These are phyloP conservation scores for Megalops cyprinoides DNA, from an alignment of 2,797 vertebrate species.

Conservation along the genomic window DNA sequence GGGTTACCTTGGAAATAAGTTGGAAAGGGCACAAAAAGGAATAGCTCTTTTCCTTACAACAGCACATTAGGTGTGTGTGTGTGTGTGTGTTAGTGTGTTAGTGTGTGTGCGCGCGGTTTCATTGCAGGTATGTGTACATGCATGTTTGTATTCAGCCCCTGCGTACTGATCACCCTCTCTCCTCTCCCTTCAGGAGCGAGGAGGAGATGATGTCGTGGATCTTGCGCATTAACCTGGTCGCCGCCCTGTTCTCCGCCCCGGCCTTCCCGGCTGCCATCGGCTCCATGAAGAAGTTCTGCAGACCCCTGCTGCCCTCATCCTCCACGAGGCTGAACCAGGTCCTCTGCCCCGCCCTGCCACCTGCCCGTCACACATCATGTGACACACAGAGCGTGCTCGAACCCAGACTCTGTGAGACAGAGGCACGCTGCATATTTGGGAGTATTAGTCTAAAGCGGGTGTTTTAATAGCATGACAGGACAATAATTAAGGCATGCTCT, in stretches of 20 bases:
- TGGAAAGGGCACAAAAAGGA: background rate
- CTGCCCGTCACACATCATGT: background rate
- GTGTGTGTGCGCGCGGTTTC: no score
- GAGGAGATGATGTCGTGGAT: constrained; percentile 99
- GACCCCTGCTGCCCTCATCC: constrained; percentile 90
- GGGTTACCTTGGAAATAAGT: background rate
- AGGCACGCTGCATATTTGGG: no score
- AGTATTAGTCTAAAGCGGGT: no score
- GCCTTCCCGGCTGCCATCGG: constrained; percentile 96
- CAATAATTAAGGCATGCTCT: no score
- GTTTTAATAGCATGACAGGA: no score
- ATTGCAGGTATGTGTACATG: no score
- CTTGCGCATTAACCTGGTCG: constrained; percentile 92
- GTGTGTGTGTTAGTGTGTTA: constrained; percentile 3
- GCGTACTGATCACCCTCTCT: constrained; percentile 16
- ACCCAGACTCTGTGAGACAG: no score
- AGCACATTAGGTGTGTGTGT: constrained; percentile 11
- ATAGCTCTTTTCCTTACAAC: no score
- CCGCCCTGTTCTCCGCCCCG: constrained; percentile 92
- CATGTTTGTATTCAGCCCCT: constrained; percentile 2
- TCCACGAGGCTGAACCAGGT: constrained; percentile 92
- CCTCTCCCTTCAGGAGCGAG: constrained; percentile 78
- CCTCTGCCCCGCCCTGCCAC: no score
- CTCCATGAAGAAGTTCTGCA: constrained; percentile 96
- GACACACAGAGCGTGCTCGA: background rate